A percentile compares a stretch with the other conserved stretches of the same genome.
phyloP scores from a whole-genome alignment of 2,797 vertebrate species.

The Miichthys miiuy region DNA sequence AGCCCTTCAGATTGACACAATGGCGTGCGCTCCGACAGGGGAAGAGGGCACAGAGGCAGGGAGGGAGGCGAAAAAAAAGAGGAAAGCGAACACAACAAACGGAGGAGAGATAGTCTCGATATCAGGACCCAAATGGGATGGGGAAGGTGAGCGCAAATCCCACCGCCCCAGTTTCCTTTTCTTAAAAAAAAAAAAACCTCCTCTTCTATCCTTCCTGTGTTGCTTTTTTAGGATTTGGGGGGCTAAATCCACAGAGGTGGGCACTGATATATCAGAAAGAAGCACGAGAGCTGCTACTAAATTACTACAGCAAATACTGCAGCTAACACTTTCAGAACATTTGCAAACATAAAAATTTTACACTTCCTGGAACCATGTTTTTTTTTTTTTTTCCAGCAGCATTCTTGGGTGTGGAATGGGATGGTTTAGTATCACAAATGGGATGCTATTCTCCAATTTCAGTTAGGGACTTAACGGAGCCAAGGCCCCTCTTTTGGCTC shows the following conservation, averaged over 20 bases:
- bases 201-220: slow-evolving; percentile 47
- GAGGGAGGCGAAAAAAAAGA: slow-evolving; percentile 53
- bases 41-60: slow-evolving; percentile 75
- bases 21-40: slow-evolving; percentile 73
- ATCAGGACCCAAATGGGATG: slow-evolving; percentile 78
- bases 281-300: slow-evolving; percentile 57
- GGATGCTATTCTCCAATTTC: slow-evolving; percentile 91
- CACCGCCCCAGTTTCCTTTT: slow-evolving; percentile 77
- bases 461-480: slow-evolving; percentile 89
- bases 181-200: slow-evolving; percentile 43
- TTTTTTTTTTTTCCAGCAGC: slow-evolving; percentile 11
- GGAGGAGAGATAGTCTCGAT: slow-evolving; percentile 78
- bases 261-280: slow-evolving; percentile 59
- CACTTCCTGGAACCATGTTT: slow-evolving; percentile 44
- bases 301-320: slow-evolving; percentile 59
- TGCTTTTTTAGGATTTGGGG: slow-evolving; percentile 64
- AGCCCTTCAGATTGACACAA: slow-evolving; percentile 83
- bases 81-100: slow-evolving; percentile 76
- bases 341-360: slow-evolving; percentile 58
- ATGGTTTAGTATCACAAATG: slow-evolving; percentile 88
- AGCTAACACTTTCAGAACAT: slow-evolving; percentile 42
- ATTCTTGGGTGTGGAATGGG: slow-evolving; percentile 69
- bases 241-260: slow-evolving; percentile 60
- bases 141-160: slow-evolving; percentile 78
- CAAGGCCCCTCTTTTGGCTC: slow-evolving; percentile 84